Conservation (phyloP, 2,797 vertebrate species). For the Rallus crepitans region DNA sequence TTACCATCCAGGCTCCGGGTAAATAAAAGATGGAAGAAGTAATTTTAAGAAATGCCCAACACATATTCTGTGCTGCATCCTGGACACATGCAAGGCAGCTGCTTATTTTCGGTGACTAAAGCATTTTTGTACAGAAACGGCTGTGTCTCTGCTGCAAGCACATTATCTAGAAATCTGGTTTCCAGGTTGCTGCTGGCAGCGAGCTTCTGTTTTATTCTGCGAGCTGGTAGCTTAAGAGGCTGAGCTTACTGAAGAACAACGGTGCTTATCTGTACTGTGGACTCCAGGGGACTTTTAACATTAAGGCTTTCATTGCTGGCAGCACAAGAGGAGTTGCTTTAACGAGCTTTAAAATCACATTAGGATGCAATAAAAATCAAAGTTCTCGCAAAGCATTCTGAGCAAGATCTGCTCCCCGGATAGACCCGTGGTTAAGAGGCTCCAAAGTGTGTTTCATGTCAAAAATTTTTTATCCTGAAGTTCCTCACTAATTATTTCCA, state of each 20-base stretch:
- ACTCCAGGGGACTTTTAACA: constrained; percentile 36
- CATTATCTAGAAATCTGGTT: constrained; percentile 1
- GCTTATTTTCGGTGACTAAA: background rate
- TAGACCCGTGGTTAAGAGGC: background rate
- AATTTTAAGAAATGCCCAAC: background rate
- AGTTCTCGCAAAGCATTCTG: background rate
- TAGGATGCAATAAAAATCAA: constrained; percentile 32
- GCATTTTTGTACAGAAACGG: background rate
- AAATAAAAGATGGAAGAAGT: background rate
- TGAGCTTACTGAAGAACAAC: constrained; percentile 25
- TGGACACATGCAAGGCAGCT: background rate
- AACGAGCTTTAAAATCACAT: constrained; percentile 54
- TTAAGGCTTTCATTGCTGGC: constrained; percentile 32
- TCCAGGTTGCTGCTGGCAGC: constrained; percentile 13
- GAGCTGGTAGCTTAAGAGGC: background rate
- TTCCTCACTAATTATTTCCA: background rate
- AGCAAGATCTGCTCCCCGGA: background rate
- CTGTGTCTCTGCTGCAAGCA: background rate
- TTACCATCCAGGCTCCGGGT: background rate
- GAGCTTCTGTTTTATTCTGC: background rate
- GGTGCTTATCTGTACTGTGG: background rate
- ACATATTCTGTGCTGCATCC: background rate
- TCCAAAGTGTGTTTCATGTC: background rate
- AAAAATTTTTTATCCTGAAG: background rate
- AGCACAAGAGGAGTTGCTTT: constrained; percentile 16